Evolutionary conservation across 2,113 vertebrate genomes (phyloP).

Genomic region (Rallus limicola): DNA sequence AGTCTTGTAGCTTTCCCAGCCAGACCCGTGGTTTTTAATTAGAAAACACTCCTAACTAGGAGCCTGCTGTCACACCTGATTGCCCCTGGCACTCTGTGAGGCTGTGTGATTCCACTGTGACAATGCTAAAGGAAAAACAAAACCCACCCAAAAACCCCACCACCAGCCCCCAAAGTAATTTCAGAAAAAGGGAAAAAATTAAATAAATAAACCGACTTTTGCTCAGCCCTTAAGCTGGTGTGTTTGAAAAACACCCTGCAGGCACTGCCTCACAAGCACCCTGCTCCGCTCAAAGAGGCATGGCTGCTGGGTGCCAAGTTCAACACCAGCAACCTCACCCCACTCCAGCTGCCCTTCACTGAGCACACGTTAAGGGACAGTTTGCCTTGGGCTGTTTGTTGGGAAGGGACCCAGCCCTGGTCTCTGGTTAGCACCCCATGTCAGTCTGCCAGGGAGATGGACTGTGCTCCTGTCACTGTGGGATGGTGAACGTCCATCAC

Average conservation of each 20-base stretch:
- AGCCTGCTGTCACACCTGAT: not conserved
- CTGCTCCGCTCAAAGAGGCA: not conserved
- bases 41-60: not conserved
- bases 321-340: not conserved
- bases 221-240: not conserved
- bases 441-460: not conserved
- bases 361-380: not conserved
- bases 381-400: not conserved
- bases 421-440: rapidly evolving
- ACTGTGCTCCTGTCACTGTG: not conserved
- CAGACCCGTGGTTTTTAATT: not conserved
- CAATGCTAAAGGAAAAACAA: not conserved
- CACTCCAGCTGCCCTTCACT: not conserved
- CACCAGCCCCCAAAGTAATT: not conserved
- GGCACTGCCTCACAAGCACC: not conserved
- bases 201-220: not conserved
- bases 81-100: not conserved
- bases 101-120: not conserved
- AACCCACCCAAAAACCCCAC: not conserved
- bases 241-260: not conserved
- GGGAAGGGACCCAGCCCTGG: not conserved
- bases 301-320: not conserved
- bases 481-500: not conserved
- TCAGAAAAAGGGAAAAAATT: too few species aligned
- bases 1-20: not conserved